A percentile compares a stretch with the other conserved stretches of the same genome.
Conservation (phyloP, 2,113 vertebrate genomes). For the Phaethornis superciliosus region DNA sequence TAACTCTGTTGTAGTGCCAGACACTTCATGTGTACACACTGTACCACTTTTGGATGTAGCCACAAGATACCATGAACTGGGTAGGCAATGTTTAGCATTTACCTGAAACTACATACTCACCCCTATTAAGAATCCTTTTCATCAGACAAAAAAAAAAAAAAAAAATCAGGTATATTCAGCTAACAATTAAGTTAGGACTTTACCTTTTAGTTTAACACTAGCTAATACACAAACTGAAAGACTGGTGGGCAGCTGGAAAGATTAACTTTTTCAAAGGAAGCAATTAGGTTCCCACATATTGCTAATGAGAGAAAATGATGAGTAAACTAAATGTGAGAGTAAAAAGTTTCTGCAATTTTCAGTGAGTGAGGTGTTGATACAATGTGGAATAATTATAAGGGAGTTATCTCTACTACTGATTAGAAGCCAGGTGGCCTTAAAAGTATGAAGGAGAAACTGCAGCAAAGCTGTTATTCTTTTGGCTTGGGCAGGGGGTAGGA, state of each 20-base stretch:
- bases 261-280: background rate
- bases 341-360: background rate
- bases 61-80: background rate
- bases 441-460: background rate
- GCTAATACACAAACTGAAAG: background rate
- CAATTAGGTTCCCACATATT: background rate
- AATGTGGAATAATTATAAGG: constrained; percentile 11
- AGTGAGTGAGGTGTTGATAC: constrained; percentile 3
- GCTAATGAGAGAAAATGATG: background rate
- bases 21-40: background rate
- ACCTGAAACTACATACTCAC: background rate
- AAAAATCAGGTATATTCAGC: background rate
- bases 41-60: background rate
- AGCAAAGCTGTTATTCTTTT: background rate
- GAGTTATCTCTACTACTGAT: background rate
- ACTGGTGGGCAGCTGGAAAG: background rate
- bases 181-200: background rate
- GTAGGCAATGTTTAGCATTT: background rate
- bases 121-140: background rate
- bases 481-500: background rate
- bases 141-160: background rate
- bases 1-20: background rate
- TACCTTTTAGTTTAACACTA: background rate
- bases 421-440: background rate
- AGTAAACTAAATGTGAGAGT: background rate